These are phyloP conservation scores for Urocyon cinereoargenteus DNA, from an alignment of 2,797 vertebrate genomes.

Conservation along the genomic window DNA sequence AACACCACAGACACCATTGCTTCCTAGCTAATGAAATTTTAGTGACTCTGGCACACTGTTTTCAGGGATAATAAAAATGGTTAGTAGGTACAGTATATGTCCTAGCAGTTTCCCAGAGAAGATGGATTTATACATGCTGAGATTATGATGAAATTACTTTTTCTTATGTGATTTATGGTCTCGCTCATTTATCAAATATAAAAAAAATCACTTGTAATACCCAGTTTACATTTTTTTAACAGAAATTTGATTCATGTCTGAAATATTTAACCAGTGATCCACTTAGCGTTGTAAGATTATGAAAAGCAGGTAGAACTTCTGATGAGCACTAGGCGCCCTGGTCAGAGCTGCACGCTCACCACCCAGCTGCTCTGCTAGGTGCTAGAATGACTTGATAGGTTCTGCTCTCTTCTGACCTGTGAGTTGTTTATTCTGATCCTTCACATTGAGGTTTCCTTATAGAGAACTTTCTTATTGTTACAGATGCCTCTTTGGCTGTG, in stretches of 20 bases:
- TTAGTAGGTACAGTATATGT: not conserved
- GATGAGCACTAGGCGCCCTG: accelerated
- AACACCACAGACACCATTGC: not conserved
- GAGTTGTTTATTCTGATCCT: not conserved
- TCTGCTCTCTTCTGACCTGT: not conserved
- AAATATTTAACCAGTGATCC: not conserved
- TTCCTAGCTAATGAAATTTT: not conserved
- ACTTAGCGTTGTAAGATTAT: not conserved
- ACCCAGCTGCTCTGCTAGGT: not conserved
- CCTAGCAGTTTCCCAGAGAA: not conserved
- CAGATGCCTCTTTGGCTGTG: not conserved
- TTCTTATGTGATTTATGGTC: not conserved
- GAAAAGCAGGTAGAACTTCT: not conserved
- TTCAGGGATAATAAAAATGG: not conserved
- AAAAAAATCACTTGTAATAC: not conserved
- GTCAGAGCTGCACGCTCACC: accelerated
- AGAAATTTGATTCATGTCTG: not conserved
- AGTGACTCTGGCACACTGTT: not conserved
- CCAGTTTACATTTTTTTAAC: not conserved
- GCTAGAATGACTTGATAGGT: not conserved
- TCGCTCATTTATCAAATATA: not conserved
- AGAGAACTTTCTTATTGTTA: not conserved
- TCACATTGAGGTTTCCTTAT: not conserved
- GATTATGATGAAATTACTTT: constrained; percentile 13
- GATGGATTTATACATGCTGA: not conserved